Evolutionary conservation across 2,113 vertebrate genomes (phyloP).

Genomic region (Lathamus discolor): DNA sequence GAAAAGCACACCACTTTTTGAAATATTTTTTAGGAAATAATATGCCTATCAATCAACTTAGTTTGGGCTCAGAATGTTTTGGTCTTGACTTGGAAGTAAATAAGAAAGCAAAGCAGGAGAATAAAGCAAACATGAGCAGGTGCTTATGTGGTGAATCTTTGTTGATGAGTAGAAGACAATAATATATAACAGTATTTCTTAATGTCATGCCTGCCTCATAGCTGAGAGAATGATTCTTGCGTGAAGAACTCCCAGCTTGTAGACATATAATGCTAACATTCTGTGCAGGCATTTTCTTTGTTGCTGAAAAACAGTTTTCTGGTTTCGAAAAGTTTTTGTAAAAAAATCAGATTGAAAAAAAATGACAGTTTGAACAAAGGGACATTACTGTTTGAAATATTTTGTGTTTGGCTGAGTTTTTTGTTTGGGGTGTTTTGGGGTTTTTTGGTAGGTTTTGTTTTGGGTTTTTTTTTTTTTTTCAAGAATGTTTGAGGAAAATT

Average conservation of each 20-base stretch:
- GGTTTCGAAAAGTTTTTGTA: not conserved
- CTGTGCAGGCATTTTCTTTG: not conserved
- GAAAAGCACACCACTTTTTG: not conserved
- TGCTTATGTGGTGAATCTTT: not conserved
- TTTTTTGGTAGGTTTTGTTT: not conserved
- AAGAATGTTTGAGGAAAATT: not conserved
- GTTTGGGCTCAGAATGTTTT: not conserved
- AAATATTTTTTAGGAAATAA: not conserved
- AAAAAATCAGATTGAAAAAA: not conserved
- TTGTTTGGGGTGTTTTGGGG: too few species aligned
- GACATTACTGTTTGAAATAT: not conserved
- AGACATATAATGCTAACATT: not conserved
- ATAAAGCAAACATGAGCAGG: not conserved
- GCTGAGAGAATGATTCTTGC: not conserved
- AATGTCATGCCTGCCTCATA: not conserved
- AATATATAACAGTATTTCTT: not conserved
- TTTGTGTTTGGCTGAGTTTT: not conserved
- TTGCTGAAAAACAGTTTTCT: not conserved
- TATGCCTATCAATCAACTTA: not conserved
- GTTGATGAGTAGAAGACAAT: not conserved
- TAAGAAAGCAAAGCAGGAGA: not conserved
- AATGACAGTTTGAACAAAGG: not conserved
- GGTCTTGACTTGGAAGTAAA: not conserved
- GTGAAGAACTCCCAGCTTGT: not conserved
- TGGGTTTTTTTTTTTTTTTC: not conserved